A percentile compares a stretch with the other conserved stretches of the same genome.
phyloP scores from a whole-genome alignment of 2,797 vertebrate genomes.

The Trachurus trachurus region DNA sequence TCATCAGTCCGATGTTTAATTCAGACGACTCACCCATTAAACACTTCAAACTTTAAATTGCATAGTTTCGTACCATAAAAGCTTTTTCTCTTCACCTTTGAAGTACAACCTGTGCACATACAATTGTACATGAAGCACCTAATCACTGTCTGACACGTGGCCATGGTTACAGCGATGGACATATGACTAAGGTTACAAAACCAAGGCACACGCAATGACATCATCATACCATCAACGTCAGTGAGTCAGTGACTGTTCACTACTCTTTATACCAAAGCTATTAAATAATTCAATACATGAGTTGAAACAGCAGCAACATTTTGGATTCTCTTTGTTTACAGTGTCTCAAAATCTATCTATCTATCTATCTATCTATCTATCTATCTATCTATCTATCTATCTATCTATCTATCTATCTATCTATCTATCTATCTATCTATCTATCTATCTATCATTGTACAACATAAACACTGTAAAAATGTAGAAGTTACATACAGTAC shows the following conservation, averaged over 20 bases:
- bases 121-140: conserved; percentile 42
- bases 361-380: too few relatives aligned
- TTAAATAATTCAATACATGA: neutral
- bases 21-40: neutral
- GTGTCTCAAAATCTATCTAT: too few relatives aligned
- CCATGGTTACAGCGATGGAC: conserved; percentile 21
- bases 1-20: neutral
- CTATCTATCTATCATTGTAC: too few relatives aligned
- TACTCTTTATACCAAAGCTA: neutral
- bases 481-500: too few relatives aligned
- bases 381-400: too few relatives aligned
- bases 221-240: neutral
- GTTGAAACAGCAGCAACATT: neutral
- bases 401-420: too few relatives aligned
- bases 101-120: conserved; percentile 19
- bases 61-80: neutral
- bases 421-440: too few relatives aligned
- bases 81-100: conserved; percentile 18
- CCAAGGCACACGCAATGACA: neutral
- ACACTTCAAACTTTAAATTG: neutral
- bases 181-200: conserved; percentile 28
- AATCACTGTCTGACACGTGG: conserved; percentile 28
- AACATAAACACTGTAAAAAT: too few relatives aligned
- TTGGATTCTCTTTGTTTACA: neutral
- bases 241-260: neutral